These are phyloP conservation scores for Didymodactylos carnosus DNA, from an alignment of 2,888 invertebrate genomes.

Conservation along the genomic window DNA sequence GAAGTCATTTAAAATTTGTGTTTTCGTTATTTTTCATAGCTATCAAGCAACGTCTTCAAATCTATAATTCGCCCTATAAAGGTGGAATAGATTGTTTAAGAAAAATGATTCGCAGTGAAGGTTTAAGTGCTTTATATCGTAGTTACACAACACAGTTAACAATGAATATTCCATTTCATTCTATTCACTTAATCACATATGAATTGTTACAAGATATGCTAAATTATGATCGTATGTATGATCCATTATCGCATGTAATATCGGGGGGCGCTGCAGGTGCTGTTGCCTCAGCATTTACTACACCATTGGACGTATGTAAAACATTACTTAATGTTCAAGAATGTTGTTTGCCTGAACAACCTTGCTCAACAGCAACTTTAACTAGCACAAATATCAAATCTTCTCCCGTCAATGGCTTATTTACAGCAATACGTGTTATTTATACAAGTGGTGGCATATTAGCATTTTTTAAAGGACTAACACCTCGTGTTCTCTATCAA, in stretches of 20 bases:
- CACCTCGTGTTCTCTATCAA: conserved; percentile 70
- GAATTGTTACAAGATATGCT: conserved; percentile 31
- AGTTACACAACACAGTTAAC: conserved; percentile 50
- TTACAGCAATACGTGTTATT: conserved; percentile 53
- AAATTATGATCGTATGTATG: conserved; percentile 58
- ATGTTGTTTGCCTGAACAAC: too few relatives aligned
- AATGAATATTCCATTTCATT: conserved; percentile 93
- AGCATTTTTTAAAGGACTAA: conserved; percentile 46
- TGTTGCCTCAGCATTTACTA: conserved; percentile 74
- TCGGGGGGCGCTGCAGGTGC: conserved; percentile 66
- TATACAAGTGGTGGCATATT: conserved; percentile 53
- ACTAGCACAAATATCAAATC: conserved; percentile 21
- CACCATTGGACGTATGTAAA: conserved; percentile 89
- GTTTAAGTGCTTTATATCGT: conserved; percentile 66
- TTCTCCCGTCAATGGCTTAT: conserved; percentile 17
- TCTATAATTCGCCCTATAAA: conserved; percentile 81
- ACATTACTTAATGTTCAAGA: conserved; percentile 77
- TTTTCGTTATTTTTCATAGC: conserved; percentile 39
- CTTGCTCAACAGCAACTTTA: too few relatives aligned
- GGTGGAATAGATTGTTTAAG: conserved; percentile 61
- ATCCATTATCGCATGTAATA: conserved; percentile 67
- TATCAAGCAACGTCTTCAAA: conserved; percentile 93
- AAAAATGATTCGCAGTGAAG: conserved; percentile 34
- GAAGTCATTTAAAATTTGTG: too few relatives aligned
- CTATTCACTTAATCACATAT: conserved; percentile 37